Base-by-base conservation (phyloP, 2,888 invertebrate genomes). In the Cephalotes varians region DNA sequence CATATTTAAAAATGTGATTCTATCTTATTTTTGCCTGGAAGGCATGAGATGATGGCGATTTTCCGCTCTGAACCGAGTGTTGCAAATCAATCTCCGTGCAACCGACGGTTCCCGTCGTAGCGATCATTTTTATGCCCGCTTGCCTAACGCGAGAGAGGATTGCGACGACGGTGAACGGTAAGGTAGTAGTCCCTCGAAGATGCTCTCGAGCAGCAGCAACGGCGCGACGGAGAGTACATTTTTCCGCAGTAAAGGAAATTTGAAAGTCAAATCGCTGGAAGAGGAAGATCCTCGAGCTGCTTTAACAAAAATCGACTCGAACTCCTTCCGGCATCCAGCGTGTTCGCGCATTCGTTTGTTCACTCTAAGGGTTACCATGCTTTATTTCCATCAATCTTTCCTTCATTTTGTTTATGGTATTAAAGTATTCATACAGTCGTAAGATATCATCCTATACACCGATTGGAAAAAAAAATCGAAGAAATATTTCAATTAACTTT, bases 231-330 rank as follows among this genome's bases (percentile, higher is more conserved):
- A 79, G 82, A 83, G 72, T 76, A 65, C 65, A 79, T 83, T 85
- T 85, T 82, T 85, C 84, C 71, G 67, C 47, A 65, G 79, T 54
- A 56, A 51, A 69, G 56, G 25, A 83, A 84, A 85, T 85, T 85
- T 85, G 77, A 79, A 85, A 85, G 85, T 85, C 85, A 85, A 85
- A 85, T 85, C 67, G 56, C 54, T n/a, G 83, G 47, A 67, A 56
- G 67, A 62, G 74, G 72, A 80, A 71, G 62, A 76, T 84, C 84
- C 73, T 80, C 62, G 77, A 54, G 60, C 47, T 74, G 64, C 64
- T 74, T 74, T 69, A 80, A 80, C 83, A 79, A 85, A 85, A 85
- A 85, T 83, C 79, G 74, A 76, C 76, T 80, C 51, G 51, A 60
- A 47, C 64, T 7, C 74, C 83, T 83, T 83, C 67, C 83, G 64